Evolutionary conservation across 2,888 invertebrate species (phyloP), one percentile per base, ranked within the genome.

Genomic region (Chloroclystis v-ata): DNA sequence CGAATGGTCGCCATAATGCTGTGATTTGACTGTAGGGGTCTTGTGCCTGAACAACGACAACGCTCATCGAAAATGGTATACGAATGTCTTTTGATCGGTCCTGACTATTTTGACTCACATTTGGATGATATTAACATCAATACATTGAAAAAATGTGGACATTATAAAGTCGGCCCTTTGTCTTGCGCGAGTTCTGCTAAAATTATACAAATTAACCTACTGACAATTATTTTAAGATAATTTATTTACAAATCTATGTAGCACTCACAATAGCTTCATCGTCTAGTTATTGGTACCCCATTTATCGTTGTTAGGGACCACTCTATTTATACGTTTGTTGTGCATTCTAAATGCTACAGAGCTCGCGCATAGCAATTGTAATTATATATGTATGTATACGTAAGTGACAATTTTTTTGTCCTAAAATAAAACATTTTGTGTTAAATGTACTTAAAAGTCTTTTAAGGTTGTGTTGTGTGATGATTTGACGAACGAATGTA

Each of bases 391-490:
- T 54, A 48, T 56, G 46, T 54, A 47, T 60, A 60, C 52, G 41
- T 58, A 53, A 56, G 52, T 47, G 60, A 61, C 63, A 57, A 60
- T 60, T 52, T 10, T 58, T 60, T 60, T 68, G 64, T 61, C 58
- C 39, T 29, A 54, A 58, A 59, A 49, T 63, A 67, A 60, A 63
- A 65, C n/a, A 68, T 65, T 67, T 64, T 51, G 60, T 61, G 65
- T 73, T 63, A 63, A 72, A 68, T 64, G 67, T 75, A 73, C 73
- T 75, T 75, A 74, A n/a, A 66, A 40, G 10, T 43, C 12, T 30
- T 33, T 44, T 24, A 6, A 39, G 25, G 51, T 49, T 49, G 54
- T 45, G 49, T 47, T 33, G 37, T 45, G 33, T 8, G 35, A 43
- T 38, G 24, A 11, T 20, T 43, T 42, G 58, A 55, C 29, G 28